Evolutionary conservation across 2,888 invertebrate species (phyloP).

Genomic region (Syrista parreyssii): DNA sequence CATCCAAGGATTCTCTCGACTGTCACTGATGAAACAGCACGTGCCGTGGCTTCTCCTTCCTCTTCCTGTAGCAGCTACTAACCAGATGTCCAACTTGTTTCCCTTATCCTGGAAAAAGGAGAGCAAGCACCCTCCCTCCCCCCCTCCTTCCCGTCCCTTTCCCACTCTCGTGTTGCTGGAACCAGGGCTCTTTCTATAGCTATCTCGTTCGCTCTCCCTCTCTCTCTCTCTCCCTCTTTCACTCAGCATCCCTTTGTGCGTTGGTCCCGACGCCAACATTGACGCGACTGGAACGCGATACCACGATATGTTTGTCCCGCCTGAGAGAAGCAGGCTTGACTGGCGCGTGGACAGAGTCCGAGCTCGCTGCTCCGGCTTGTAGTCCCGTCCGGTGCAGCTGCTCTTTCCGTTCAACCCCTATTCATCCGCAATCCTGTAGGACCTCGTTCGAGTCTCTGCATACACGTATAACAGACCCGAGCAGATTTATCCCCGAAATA

Average conservation of each 20-base stretch:
- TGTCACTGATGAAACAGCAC: neutral
- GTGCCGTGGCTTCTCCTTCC: neutral
- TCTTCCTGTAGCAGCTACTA: neutral
- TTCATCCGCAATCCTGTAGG: neutral
- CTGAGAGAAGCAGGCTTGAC: conserved; percentile 32
- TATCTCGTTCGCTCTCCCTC: neutral
- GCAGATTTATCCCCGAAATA: conserved; percentile 23
- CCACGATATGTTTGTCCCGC: conserved; percentile 32
- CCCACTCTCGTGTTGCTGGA: neutral
- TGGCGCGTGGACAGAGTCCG: conserved; percentile 28
- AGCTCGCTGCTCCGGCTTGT: neutral
- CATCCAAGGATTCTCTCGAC: neutral
- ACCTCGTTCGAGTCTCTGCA: neutral
- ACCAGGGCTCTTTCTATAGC: neutral
- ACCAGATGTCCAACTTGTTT: neutral
- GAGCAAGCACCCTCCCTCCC: neutral
- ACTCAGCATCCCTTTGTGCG: conserved; percentile 14
- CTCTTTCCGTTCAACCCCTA: neutral
- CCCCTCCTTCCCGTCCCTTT: too few species aligned
- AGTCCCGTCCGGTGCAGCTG: conserved; percentile 25
- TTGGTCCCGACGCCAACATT: conserved; percentile 1
- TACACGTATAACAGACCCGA: conserved; percentile 4
- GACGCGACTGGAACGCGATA: conserved; percentile 28
- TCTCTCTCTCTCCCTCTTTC: conserved; percentile 2
- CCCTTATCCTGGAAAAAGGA: neutral